Evolutionary conservation across 2,797 vertebrate species (phyloP), one percentile per base, ranked within the genome.

Genomic region (Poecilia gillii): DNA sequence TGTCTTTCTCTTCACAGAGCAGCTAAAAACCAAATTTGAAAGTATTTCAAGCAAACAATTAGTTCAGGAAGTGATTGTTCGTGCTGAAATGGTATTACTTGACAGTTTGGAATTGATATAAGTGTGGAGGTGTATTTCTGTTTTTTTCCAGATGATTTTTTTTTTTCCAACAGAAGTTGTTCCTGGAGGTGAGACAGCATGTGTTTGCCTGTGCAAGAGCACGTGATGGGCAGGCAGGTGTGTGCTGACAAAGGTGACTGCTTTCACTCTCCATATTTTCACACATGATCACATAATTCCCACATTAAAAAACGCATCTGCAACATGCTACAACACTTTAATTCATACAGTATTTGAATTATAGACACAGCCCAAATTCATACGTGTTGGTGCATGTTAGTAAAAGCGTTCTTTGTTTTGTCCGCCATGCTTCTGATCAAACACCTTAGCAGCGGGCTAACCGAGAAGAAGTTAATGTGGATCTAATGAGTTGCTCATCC

Each of bases 231-330:
- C 94, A 95, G 90, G 91, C 94, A 95, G 91, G 92, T 95, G 93
- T 92, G 91, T 92, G 90, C 88, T 87, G 75, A 92, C 91, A 90
- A 85, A 95, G 94, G 94, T 95, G 94, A 93, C 88, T 91, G 86
- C 94, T 96, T 95, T 96, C 95, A 91, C 95, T 92, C 95, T 93
- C 88, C 95, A 96, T 96, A 95, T 95, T 94, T 96, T 96, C 82
- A 91, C 95, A 95, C 94, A 78, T 90, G 90, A 88, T 82, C 82
- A 82, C 84, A 87, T 93, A 92, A 90, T 88, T 84, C 84, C 79
- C 88, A 88, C 85, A 81, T 91, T 91, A 86, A 92, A 86, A 84
- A 79, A 90, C 81, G 86, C 85, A 87, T 62, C 81, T 75, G 84
- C 79, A 75, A 90, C 88, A 89, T 88, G 90, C 80, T 89, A 73